Conservation (phyloP, 2,888 invertebrate species). For the Drosophila birchii region DNA sequence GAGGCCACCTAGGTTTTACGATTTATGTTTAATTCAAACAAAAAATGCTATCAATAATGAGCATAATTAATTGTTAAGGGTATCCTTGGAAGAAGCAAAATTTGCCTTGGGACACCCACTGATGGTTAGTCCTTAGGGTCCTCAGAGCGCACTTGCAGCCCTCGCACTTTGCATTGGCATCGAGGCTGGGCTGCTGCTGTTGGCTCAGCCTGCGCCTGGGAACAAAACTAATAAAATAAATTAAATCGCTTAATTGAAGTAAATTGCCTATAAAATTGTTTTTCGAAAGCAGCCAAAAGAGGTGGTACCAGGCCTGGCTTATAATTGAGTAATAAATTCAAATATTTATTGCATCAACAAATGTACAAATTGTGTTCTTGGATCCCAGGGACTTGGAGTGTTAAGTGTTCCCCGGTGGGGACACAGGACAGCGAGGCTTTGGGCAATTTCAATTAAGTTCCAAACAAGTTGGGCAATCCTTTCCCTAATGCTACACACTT, state of each 20-base stretch:
- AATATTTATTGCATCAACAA: constrained; percentile 65
- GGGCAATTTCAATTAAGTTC: constrained; percentile 64
- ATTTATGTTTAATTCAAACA: not conserved
- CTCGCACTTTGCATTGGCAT: constrained; percentile 49
- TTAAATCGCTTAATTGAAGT: constrained; percentile 75
- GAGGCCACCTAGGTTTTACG: accelerated
- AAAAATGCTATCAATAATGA: not conserved
- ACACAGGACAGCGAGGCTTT: not conserved
- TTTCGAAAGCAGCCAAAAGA: constrained; percentile 35
- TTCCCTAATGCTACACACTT: constrained; percentile 56
- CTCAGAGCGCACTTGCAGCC: constrained; percentile 28
- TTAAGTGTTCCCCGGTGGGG: constrained; percentile 29
- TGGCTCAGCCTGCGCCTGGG: constrained; percentile 17
- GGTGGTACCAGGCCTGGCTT: constrained; percentile 2
- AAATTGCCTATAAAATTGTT: constrained; percentile 65
- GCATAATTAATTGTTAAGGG: not conserved
- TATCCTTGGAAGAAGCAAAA: not conserved
- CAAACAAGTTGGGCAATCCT: constrained; percentile 33
- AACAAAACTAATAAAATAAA: constrained; percentile 74
- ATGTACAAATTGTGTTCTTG: constrained; percentile 51
- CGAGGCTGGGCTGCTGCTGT: not conserved
- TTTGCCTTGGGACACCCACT: not conserved
- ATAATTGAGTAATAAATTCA: constrained; percentile 67
- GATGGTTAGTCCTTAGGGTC: constrained; percentile 13
- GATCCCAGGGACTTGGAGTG: constrained; percentile 9